A percentile compares a stretch with the other conserved stretches of the same genome.
Conservation (phyloP, 2,797 vertebrate genomes). For the Diplodus puntazzo region DNA sequence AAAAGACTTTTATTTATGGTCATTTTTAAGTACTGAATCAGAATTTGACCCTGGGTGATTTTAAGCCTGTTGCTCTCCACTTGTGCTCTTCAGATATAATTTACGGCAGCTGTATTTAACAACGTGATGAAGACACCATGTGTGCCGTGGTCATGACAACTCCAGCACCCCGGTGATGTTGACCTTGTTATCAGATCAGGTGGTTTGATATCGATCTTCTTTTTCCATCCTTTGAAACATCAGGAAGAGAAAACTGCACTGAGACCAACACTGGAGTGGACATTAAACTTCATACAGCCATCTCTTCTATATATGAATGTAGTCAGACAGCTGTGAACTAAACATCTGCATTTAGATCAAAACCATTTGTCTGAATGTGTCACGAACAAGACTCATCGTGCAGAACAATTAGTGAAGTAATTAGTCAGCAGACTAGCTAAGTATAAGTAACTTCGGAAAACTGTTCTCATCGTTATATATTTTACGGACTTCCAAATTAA, state of each 20-base stretch:
- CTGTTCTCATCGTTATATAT: too few relatives aligned
- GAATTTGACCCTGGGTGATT: neutral
- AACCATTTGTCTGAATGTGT: neutral
- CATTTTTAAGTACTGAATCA: neutral
- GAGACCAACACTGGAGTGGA: neutral
- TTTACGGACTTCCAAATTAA: too few relatives aligned
- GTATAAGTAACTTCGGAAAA: too few relatives aligned
- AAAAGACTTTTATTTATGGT: neutral
- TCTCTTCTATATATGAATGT: neutral
- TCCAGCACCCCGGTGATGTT: neutral
- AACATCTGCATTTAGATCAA: neutral
- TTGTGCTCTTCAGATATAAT: neutral
- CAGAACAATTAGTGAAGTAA: neutral
- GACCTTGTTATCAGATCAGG: constrained; percentile 21
- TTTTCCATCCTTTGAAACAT: neutral
- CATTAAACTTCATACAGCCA: neutral
- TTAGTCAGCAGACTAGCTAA: too few relatives aligned
- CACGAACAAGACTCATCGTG: neutral
- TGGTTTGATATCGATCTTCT: neutral
- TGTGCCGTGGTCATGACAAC: constrained; percentile 16
- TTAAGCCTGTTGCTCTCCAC: neutral
- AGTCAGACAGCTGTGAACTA: neutral
- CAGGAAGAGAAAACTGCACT: neutral
- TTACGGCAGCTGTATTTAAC: constrained; percentile 15
- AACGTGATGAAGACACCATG: constrained; percentile 12